Percentiles rank a stretch among this genome's conserved stretches.
Conservation (phyloP, 2,888 invertebrate genomes). For the Furcula furcula region DNA sequence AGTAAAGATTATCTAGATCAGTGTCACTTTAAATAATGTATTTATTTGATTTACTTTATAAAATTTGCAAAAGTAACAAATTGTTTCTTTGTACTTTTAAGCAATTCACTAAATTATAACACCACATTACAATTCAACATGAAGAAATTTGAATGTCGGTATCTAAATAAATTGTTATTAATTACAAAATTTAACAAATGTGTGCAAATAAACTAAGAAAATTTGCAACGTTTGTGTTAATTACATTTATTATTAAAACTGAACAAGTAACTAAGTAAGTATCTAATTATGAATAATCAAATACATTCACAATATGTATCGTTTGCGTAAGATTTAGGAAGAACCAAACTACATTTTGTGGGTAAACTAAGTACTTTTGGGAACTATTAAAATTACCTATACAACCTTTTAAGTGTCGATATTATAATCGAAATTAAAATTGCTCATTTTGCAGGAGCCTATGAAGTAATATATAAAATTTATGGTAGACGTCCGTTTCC, state of each 20-base stretch:
- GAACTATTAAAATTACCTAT: slow-evolving; percentile 41
- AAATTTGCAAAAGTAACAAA: slow-evolving; percentile 89
- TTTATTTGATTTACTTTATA: slow-evolving; percentile 81
- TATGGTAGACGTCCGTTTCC: too few species aligned
- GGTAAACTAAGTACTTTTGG: slow-evolving; percentile 23
- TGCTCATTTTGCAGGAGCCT: slow-evolving; percentile 29
- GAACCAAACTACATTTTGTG: slow-evolving; percentile 44
- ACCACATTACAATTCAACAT: slow-evolving; percentile 74
- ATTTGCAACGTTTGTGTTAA: slow-evolving; percentile 75
- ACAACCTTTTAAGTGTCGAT: slow-evolving; percentile 60
- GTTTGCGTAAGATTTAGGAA: slow-evolving; percentile 41
- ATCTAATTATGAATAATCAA: slow-evolving; percentile 76
- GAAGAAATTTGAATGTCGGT: slow-evolving; percentile 66
- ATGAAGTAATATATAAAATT: too few species aligned
- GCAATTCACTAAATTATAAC: slow-evolving; percentile 85
- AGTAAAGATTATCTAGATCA: slow-evolving; percentile 70
- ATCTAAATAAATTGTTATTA: slow-evolving; percentile 78
- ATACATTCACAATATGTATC: slow-evolving; percentile 53
- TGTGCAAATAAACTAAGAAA: slow-evolving; percentile 80
- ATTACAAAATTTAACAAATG: slow-evolving; percentile 77
- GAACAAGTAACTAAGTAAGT: slow-evolving; percentile 74
- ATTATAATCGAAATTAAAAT: slow-evolving; percentile 30
- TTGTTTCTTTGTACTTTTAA: slow-evolving; percentile 86
- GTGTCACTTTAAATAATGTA: slow-evolving; percentile 67
- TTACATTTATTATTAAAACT: slow-evolving; percentile 72